Conservation (phyloP, 2,888 invertebrate genomes). For the Philaethria dido region DNA sequence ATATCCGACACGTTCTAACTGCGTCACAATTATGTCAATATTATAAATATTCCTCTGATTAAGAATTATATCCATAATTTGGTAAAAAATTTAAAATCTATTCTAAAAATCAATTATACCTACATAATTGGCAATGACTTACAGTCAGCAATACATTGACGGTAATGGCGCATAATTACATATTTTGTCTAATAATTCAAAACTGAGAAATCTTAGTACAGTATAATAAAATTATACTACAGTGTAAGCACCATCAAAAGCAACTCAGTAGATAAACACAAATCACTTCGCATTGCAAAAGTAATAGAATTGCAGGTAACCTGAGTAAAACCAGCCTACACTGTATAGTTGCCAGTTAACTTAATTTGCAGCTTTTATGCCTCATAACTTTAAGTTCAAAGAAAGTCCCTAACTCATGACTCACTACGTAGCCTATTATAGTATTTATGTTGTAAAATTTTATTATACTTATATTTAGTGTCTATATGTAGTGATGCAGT, state of each 20-base stretch:
- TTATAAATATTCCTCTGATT: not conserved
- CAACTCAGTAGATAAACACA: slow-evolving; percentile 7
- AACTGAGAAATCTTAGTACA: not conserved
- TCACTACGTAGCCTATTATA: slow-evolving; percentile 4
- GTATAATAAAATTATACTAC: slow-evolving; percentile 19
- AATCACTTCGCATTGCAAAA: slow-evolving; percentile 18
- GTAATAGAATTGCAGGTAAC: slow-evolving; percentile 18
- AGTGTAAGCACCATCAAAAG: slow-evolving; percentile 14
- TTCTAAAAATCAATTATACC: too few species aligned
- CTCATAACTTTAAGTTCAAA: slow-evolving; percentile 27
- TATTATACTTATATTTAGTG: not conserved
- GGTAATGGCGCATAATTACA: not conserved
- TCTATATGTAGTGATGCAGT: not conserved
- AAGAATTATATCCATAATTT: not conserved
- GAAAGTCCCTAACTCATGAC: slow-evolving; percentile 23
- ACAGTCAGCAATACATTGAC: not conserved
- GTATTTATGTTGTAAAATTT: slow-evolving; percentile 7
- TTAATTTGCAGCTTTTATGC: slow-evolving; percentile 30
- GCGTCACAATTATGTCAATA: too few species aligned
- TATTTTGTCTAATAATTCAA: slow-evolving; percentile 8
- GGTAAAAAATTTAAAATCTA: not conserved
- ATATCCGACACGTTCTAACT: too few species aligned
- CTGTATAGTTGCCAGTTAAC: slow-evolving; percentile 14
- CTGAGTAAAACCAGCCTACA: slow-evolving; percentile 5
- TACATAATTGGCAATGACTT: not conserved